Evolutionary conservation across 2,888 invertebrate genomes (phyloP), one percentile per base, ranked within the genome.

Genomic region (Cerceris ruficornis): DNA sequence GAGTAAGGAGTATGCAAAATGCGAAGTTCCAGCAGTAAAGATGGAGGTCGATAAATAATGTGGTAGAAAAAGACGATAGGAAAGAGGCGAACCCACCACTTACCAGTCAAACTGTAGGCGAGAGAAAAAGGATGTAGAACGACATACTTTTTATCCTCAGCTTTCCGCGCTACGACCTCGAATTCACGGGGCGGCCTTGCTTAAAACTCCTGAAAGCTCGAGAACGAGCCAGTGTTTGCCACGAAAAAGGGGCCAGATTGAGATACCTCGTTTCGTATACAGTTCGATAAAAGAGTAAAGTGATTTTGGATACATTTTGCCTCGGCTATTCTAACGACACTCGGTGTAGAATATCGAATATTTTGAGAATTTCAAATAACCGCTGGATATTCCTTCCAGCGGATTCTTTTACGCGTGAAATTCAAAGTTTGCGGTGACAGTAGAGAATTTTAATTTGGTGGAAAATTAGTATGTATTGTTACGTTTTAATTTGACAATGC

Each of bases 1-100:
- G 65, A 55, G 50, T 65, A 65, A 69, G 69, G n/a, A 11, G 74
- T 80, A 80, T 72, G 80, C 75, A 72, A 69, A 80, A 67, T 65
- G 57, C 9, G 42, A 75, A 80, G 71, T 68, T 78, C 46, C 57
- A 62, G 15, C 46, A 50, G 59, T 64, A 66, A 55, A 69, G 59
- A 52, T 55, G 60, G 46, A 65, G 55, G 60, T 75, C 61, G 61
- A 79, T 76, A 72, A 81, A 81, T 79, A 76, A 62, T 46, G 41
- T 50, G n/a, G 13, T n/a, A 6, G 4, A 46, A 14, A 54, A 41
- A 55, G 41, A 58, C 7, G 39, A 49, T 15, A 5, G 17, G 15
- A 13, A 39, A 17, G 11, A 11, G 11, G 14, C 9, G 17, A 50
- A 6, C 6, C 39, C 7, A 28, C 15, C 42, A 15, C 46, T 61